Evolutionary conservation across 92 coral and sea anemone genomes (phyloP).

Genomic region (Parazoanthus atlanticus): DNA sequence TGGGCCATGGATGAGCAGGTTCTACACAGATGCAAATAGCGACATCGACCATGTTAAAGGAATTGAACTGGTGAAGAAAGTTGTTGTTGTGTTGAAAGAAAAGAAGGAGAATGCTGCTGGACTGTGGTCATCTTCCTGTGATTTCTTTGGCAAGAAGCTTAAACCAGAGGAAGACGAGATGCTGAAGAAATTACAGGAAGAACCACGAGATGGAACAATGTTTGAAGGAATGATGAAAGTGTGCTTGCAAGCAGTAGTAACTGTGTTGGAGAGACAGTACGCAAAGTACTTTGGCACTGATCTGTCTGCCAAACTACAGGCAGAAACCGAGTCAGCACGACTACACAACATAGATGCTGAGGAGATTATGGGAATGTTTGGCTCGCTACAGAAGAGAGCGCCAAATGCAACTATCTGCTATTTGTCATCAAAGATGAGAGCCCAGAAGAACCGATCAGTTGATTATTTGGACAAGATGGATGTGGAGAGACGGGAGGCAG

Average conservation of each 20-base stretch:
- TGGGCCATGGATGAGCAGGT: slow-evolving; percentile 7
- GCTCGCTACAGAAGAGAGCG: no score
- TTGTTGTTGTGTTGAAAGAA: background rate
- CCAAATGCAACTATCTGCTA: no score
- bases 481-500: no score
- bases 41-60: background rate
- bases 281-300: background rate
- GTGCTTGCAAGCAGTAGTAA: background rate
- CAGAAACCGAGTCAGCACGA: background rate
- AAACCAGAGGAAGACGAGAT: slow-evolving; percentile 1
- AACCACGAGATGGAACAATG: background rate
- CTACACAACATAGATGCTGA: no score
- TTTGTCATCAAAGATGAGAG: no score
- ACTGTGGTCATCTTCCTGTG: background rate
- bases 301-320: background rate
- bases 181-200: background rate
- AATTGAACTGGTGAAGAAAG: slow-evolving; percentile 3
- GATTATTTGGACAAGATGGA: no score
- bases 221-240: background rate
- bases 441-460: no score
- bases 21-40: background rate
- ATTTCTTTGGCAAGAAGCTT: background rate
- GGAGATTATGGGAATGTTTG: no score
- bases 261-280: background rate
- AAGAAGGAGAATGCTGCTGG: slow-evolving; percentile 12